phyloP scores from a whole-genome alignment of 2,888 invertebrate species.

The Chymomyza procnemis region DNA sequence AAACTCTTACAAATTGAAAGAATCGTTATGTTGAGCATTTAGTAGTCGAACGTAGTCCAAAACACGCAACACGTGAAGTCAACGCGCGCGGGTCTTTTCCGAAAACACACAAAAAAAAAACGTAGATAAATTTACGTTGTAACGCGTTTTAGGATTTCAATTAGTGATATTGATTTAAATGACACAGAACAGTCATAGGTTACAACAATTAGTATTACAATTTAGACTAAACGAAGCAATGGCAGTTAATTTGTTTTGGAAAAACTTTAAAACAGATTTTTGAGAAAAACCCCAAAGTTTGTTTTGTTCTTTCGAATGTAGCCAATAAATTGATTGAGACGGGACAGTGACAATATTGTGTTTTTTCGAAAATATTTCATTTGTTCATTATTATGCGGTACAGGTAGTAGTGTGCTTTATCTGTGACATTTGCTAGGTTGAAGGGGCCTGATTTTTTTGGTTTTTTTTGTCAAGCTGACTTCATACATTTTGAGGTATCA shows the following conservation, averaged over 20 bases:
- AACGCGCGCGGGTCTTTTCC: neutral
- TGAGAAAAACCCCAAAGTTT: neutral
- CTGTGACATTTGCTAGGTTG: neutral
- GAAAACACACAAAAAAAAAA: neutral
- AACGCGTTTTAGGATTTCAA: neutral
- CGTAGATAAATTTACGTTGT: neutral
- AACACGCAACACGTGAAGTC: constrained; percentile 50
- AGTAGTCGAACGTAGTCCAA: constrained; percentile 57
- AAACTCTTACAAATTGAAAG: constrained; percentile 60
- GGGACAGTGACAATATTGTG: neutral
- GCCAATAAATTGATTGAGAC: neutral
- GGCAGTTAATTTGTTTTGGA: neutral
- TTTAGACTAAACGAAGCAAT: neutral
- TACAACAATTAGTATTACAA: neutral
- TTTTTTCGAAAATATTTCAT: neutral
- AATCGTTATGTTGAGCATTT: constrained; percentile 60
- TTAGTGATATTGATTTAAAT: neutral
- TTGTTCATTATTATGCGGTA: neutral
- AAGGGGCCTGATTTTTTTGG: too few relatives aligned
- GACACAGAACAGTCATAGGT: neutral
- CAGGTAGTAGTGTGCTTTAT: neutral
- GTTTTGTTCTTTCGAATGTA: neutral
- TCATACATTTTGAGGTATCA: too few relatives aligned
- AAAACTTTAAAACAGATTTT: neutral
- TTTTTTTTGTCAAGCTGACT: too few relatives aligned